Percentiles rank a stretch among this genome's conserved stretches.
These are phyloP conservation scores for Tenthredo scrophulariae DNA, from an alignment of 2,888 invertebrate species.

Conservation along the genomic window DNA sequence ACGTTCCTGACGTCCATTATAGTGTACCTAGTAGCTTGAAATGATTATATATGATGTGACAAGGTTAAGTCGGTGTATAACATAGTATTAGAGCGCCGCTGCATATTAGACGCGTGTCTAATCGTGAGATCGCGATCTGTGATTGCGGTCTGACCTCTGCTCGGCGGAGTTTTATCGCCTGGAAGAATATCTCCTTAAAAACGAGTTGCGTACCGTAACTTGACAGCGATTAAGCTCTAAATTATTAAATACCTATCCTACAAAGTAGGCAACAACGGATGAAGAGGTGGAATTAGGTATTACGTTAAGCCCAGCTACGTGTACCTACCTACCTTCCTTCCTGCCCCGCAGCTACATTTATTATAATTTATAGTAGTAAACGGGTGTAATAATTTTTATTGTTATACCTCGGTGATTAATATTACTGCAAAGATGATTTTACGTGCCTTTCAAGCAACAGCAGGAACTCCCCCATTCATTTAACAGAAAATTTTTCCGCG, in stretches of 20 bases:
- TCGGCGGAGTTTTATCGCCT: constrained; percentile 13
- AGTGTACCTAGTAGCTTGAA: not conserved
- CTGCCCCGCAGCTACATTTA: not conserved
- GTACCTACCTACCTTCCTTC: not conserved
- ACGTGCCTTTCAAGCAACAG: not conserved
- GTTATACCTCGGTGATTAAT: not conserved
- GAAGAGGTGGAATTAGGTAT: not conserved
- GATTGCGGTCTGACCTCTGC: constrained; percentile 37
- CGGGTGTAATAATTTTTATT: not conserved
- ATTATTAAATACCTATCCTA: constrained; percentile 60
- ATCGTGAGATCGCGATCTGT: constrained; percentile 40
- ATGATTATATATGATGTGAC: constrained; percentile 33
- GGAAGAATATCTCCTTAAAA: constrained; percentile 67
- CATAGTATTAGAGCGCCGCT: not conserved
- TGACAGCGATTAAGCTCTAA: constrained; percentile 74
- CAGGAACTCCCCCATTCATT: not conserved
- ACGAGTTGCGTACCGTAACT: constrained; percentile 70
- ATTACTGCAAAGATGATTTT: not conserved
- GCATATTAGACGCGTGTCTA: not conserved
- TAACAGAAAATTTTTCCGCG: not conserved
- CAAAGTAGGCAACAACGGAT: not conserved
- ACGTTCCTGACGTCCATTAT: not conserved
- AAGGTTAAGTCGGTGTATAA: constrained; percentile 13
- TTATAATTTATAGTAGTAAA: not conserved
- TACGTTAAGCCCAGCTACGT: not conserved